Evolutionary conservation across 2,888 invertebrate genomes (phyloP).

Genomic region (Apotomis capreana): DNA sequence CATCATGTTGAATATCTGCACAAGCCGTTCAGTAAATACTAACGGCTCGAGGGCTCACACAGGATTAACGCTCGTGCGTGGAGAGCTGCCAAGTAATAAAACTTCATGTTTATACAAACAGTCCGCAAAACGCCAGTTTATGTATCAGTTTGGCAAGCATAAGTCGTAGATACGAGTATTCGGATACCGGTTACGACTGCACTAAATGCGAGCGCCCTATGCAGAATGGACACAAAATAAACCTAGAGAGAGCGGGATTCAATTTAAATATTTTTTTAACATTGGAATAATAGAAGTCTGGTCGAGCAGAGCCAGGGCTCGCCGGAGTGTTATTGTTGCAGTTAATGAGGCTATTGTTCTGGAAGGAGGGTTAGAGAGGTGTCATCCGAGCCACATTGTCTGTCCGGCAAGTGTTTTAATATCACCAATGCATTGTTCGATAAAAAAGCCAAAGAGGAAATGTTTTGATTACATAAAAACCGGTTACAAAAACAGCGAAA

Average conservation of each 20-base stretch:
- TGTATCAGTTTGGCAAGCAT: constrained; percentile 55
- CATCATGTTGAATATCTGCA: constrained; percentile 42
- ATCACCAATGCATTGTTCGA: constrained; percentile 59
- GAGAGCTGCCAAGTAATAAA: constrained; percentile 82
- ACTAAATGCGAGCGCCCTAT: constrained; percentile 50
- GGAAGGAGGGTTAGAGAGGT: constrained; percentile 59
- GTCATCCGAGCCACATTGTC: constrained; percentile 72
- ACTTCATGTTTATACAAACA: constrained; percentile 79
- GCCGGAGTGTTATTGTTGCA: constrained; percentile 71
- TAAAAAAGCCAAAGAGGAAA: constrained; percentile 25
- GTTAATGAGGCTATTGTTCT: constrained; percentile 75
- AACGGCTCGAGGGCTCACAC: constrained; percentile 66
- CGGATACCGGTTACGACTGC: constrained; percentile 57
- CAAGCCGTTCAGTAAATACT: constrained; percentile 72
- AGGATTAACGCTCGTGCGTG: constrained; percentile 77
- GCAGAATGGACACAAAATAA: constrained; percentile 54
- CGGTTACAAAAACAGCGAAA: constrained; percentile 13
- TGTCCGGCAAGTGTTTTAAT: constrained; percentile 65
- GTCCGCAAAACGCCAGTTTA: constrained; percentile 72
- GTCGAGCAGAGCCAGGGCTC: constrained; percentile 49
- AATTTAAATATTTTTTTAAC: constrained; percentile 61
- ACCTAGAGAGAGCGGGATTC: constrained; percentile 53
- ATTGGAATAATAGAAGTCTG: constrained; percentile 54
- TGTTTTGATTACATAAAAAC: constrained; percentile 31
- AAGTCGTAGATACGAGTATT: constrained; percentile 55